Percentiles rank a stretch among this genome's conserved stretches.
Evolutionary conservation across 2,113 vertebrate genomes (phyloP).

Genomic region (Pungitius pungitius): DNA sequence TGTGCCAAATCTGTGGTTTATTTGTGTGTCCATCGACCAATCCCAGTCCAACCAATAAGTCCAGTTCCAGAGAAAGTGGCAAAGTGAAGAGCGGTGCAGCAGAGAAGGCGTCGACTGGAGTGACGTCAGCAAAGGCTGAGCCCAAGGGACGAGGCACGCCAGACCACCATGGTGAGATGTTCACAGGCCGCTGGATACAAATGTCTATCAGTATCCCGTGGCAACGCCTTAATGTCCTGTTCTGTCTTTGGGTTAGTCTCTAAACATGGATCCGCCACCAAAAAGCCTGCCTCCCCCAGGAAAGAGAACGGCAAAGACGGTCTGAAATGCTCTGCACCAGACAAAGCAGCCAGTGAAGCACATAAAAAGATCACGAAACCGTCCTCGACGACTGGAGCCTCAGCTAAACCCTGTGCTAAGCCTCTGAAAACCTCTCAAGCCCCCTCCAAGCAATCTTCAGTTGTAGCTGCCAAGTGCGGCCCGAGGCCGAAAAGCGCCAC

Average conservation of each 20-base stretch:
- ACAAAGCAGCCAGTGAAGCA: conserved; percentile 68
- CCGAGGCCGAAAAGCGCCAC: conserved; percentile 67
- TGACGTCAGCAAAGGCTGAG: conserved; percentile 71
- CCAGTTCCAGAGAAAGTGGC: conserved; percentile 73
- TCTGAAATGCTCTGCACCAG: conserved; percentile 64
- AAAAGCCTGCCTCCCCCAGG: conserved; percentile 86
- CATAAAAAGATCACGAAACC: conserved; percentile 84
- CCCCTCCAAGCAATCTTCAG: conserved; percentile 57
- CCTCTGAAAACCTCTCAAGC: conserved; percentile 66
- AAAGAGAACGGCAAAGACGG: conserved; percentile 84
- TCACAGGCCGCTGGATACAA: not conserved
- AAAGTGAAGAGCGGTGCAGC: conserved; percentile 75
- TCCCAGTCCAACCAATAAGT: conserved; percentile 83
- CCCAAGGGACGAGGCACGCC: conserved; percentile 80
- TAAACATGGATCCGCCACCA: conserved; percentile 76
- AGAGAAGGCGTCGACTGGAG: conserved; percentile 80
- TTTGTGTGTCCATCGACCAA: not conserved
- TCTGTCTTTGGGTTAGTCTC: conserved; percentile 75
- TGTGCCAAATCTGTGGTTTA: conserved; percentile 19
- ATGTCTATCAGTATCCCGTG: not conserved
- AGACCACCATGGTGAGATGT: conserved; percentile 85
- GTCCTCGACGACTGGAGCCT: conserved; percentile 48
- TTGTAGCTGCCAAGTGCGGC: conserved; percentile 61
- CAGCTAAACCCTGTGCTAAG: conserved; percentile 82
- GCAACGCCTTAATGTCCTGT: not conserved